Conservation (phyloP, 2,797 vertebrate species). For the Prunella strophiata region DNA sequence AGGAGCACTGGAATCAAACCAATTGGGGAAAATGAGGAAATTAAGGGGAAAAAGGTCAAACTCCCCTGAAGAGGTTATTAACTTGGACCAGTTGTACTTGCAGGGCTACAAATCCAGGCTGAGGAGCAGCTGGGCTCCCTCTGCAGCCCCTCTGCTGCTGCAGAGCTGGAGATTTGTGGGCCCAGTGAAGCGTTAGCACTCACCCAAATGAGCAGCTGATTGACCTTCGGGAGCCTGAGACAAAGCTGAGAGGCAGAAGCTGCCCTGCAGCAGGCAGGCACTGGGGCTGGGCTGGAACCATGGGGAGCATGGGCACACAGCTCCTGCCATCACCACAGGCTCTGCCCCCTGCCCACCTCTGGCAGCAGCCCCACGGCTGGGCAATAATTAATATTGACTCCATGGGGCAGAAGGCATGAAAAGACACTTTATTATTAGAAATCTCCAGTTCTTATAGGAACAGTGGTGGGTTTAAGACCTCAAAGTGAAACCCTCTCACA, state of each 20-base stretch:
- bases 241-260: background rate
- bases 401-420: no score
- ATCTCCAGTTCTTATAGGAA: no score
- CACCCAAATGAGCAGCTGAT: constrained; percentile 17
- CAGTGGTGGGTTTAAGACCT: no score
- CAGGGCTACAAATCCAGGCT: background rate
- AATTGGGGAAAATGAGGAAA: background rate
- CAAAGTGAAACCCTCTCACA: no score
- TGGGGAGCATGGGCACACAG: background rate
- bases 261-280: background rate
- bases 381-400: no score
- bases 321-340: background rate
- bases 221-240: constrained; percentile 25
- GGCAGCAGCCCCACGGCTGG: no score
- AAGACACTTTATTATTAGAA: no score
- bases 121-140: background rate
- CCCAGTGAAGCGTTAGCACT: background rate
- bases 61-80: background rate
- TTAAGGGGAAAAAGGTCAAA: background rate
- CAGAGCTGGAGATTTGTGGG: background rate
- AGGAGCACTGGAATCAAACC: background rate
- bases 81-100: background rate
- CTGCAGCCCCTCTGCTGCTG: background rate
- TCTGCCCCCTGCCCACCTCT: background rate
- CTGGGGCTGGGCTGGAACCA: fast-evolving